phyloP scores from a whole-genome alignment of 2,797 vertebrate genomes.

The Pangasius macronema region DNA sequence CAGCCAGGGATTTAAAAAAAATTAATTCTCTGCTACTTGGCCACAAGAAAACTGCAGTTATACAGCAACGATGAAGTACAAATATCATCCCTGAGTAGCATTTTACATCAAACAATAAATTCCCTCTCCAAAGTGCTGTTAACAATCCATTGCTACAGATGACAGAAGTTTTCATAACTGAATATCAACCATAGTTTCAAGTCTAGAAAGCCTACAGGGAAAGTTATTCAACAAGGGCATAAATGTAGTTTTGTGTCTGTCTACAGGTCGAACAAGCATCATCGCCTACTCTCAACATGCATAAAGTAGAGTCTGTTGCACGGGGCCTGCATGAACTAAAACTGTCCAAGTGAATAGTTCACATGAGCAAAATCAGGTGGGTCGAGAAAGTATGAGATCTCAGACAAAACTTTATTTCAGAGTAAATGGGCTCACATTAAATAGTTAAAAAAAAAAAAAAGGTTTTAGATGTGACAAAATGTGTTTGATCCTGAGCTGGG shows the following conservation, averaged over 20 bases:
- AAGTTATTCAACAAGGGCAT: neutral
- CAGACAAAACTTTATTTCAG: neutral
- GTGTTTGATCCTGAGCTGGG: neutral
- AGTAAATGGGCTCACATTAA: neutral
- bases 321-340: neutral
- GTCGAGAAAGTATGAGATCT: neutral
- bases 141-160: neutral
- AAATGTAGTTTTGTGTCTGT: neutral
- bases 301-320: neutral
- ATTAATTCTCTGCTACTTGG: neutral
- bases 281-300: neutral
- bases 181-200: neutral
- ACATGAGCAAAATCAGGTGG: neutral
- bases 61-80: neutral
- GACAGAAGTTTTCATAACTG: neutral
- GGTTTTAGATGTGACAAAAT: neutral
- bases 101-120: neutral
- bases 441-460: neutral
- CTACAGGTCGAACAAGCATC: neutral
- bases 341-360: neutral
- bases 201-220: neutral
- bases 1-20: neutral
- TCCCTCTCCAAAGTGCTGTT: neutral
- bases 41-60: neutral
- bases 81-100: neutral